These are phyloP conservation scores for Alectura lathami DNA, from an alignment of 2,113 vertebrate species.

Conservation along the genomic window DNA sequence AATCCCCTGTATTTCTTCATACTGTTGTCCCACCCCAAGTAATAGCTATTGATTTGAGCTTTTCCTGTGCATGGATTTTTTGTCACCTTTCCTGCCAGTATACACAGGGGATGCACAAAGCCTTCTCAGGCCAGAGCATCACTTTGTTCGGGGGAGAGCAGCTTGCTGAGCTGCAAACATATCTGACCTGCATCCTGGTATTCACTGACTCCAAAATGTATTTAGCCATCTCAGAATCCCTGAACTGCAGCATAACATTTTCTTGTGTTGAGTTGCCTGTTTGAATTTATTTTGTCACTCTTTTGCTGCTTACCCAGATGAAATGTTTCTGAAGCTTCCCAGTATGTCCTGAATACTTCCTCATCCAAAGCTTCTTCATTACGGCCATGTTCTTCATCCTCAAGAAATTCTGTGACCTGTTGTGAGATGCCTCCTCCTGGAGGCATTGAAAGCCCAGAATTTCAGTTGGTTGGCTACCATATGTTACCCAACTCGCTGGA, in stretches of 20 bases:
- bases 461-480: too few species aligned
- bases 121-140: background rate
- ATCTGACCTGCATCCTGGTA: too few species aligned
- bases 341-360: background rate
- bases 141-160: background rate
- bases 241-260: background rate
- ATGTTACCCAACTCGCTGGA: background rate
- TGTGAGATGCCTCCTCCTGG: background rate
- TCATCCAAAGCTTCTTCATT: background rate
- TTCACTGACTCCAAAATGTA: background rate
- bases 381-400: background rate
- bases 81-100: background rate
- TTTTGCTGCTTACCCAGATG: background rate
- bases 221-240: background rate
- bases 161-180: background rate
- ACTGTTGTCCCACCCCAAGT: background rate
- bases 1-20: background rate
- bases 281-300: background rate
- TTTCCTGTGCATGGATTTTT: background rate
- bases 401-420: background rate
- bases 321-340: background rate
- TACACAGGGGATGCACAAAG: background rate
- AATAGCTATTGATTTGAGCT: background rate
- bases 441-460: too few species aligned
- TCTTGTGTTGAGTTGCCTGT: background rate